Conservation (phyloP, 2,888 invertebrate species). For the Cheilosia impressa region DNA sequence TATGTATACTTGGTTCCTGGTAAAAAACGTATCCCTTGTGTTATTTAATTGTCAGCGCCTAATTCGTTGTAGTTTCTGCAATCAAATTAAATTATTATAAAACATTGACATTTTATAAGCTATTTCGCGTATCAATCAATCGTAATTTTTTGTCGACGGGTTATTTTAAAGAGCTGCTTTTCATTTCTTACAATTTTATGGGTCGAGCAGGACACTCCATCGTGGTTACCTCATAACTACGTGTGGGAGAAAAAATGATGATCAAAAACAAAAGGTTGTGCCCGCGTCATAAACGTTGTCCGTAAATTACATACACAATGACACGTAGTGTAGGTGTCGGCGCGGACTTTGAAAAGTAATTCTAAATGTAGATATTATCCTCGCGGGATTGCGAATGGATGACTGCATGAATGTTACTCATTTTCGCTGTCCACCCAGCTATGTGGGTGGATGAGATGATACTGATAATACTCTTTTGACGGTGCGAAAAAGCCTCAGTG, state of each 20-base stretch:
- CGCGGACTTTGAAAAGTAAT: slow-evolving; percentile 20
- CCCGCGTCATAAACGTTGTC: neutral
- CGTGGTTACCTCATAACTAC: neutral
- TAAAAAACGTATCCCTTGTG: no score
- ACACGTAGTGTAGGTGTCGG: neutral
- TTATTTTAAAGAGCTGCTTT: no score
- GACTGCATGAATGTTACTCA: slow-evolving; percentile 35
- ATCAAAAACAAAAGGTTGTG: no score
- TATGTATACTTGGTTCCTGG: no score
- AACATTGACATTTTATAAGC: no score
- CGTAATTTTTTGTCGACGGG: no score
- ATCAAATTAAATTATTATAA: no score
- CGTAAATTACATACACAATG: slow-evolving; percentile 45
- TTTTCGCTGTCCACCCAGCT: slow-evolving; percentile 20
- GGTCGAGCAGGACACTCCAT: no score
- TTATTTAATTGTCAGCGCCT: no score
- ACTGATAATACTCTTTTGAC: slow-evolving; percentile 46
- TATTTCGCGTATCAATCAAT: no score
- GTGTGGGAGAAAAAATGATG: neutral
- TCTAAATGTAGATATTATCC: slow-evolving; percentile 35
- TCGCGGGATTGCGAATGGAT: slow-evolving; percentile 41
- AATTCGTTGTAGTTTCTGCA: no score
- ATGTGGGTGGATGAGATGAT: slow-evolving; percentile 13
- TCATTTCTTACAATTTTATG: no score
- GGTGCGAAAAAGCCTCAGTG: slow-evolving; percentile 28